These are phyloP conservation scores for Mohoua ochrocephala DNA, from an alignment of 2,113 vertebrate genomes.

Conservation along the genomic window DNA sequence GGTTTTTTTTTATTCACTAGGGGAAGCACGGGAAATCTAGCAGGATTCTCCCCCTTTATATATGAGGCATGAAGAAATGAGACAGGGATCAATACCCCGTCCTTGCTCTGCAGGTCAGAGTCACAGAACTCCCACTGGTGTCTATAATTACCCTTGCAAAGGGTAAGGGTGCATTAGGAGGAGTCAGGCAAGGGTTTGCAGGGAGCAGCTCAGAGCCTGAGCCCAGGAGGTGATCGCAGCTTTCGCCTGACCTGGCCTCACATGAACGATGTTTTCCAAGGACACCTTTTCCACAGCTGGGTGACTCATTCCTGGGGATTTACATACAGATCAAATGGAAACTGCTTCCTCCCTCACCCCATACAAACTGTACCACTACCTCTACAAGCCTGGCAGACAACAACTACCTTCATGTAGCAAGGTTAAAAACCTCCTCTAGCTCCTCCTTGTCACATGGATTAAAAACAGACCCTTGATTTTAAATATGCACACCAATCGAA, in stretches of 20 bases:
- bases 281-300: constrained; percentile 1
- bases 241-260: not conserved
- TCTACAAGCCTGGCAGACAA: not conserved
- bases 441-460: not conserved
- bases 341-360: not conserved
- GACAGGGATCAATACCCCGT: not conserved
- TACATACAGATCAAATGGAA: constrained; percentile 11
- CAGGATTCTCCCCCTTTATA: not conserved
- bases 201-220: not conserved
- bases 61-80: not conserved
- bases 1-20: not conserved
- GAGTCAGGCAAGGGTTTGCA: not conserved
- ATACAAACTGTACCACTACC: not conserved
- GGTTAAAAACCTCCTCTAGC: not conserved
- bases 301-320: not conserved
- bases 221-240: not conserved
- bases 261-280: not conserved
- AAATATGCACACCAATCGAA: not conserved
- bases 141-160: not conserved
- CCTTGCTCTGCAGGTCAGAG: not conserved
- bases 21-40: not conserved
- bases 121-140: not conserved
- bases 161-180: not conserved
- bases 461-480: not conserved
- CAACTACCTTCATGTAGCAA: not conserved